These are phyloP conservation scores for Carassius gibelio DNA, from an alignment of 2,113 vertebrate genomes.

Conservation along the genomic window DNA sequence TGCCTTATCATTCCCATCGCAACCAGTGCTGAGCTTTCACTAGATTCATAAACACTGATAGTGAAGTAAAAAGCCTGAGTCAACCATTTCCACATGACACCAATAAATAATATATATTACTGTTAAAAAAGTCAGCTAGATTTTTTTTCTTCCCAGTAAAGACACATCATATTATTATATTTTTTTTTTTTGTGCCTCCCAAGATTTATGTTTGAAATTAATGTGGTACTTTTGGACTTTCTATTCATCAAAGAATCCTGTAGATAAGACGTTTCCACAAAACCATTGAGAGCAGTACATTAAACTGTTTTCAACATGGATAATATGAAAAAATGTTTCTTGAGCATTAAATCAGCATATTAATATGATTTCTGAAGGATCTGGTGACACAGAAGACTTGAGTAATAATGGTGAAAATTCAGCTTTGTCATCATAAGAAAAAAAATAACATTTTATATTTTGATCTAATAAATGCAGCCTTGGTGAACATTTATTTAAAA, in stretches of 20 bases:
- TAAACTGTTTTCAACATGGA: not conserved
- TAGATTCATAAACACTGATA: constrained; percentile 9
- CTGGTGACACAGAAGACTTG: not conserved
- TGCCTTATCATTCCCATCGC: constrained; percentile 62
- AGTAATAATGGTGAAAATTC: not conserved
- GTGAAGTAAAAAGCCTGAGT: not conserved
- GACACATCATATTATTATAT: too few relatives aligned
- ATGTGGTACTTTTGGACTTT: too few relatives aligned
- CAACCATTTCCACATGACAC: constrained; percentile 13
- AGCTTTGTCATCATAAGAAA: not conserved
- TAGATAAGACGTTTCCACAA: not conserved
- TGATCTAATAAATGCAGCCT: too few relatives aligned
- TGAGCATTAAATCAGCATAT: not conserved
- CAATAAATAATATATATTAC: not conserved
- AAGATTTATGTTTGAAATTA: too few relatives aligned
- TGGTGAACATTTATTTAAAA: too few relatives aligned
- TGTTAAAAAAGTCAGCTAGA: not conserved
- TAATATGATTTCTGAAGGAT: not conserved
- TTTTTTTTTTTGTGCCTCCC: too few relatives aligned
- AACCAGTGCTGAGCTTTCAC: constrained; percentile 42
- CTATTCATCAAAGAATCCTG: too few relatives aligned
- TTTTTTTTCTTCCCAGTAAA: not conserved
- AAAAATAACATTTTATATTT: not conserved
- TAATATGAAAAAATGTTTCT: not conserved
- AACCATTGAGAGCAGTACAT: not conserved